Base-by-base conservation (phyloP, 1,140 invertebrate genomes). In the Manduca sexta region DNA sequence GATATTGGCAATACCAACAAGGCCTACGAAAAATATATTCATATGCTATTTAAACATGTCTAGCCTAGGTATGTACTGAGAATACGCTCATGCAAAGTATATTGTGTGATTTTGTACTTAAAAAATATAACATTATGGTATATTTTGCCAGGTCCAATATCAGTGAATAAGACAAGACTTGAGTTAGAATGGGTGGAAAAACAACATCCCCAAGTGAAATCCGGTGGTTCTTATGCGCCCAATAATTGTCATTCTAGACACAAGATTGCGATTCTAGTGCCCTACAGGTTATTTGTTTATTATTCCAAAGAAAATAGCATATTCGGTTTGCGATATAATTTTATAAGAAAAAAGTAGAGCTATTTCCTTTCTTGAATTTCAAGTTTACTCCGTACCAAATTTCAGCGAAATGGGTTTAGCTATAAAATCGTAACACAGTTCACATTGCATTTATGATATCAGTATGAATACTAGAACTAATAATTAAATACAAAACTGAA, bases 221-320 rank as follows among this genome's bases (percentile, higher is more conserved):
- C 86, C 8, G 96, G 95, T 7, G 95, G 96, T 8, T 87, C 88
- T 49, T 95, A 90, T 79, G 76, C 77, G n/a, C 95, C 95, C 0
- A 66, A 74, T 13, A 81, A 91, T 16, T 97, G 96, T 74, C 79
- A 74, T 16, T 84, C 94, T 1, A 88, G 90, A 33, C 88, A 94
- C 67, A 89, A 88, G 60, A 93, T 97, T 2, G 96, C 94, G 15
- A 91, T 98, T 43, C 89, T 97, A 31, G 90, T 98, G 48, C 95
- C 96, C 21, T 96, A 93, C 75, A 74, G 77, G 77, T 81, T 44
- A 43, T 40, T 15, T 49, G 38, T 17, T 38, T n/a, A 14, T n/a
- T n/a, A n/a, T n/a, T n/a, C n/a, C n/a, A n/a, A n/a, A n/a, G n/a
- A n/a, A n/a, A n/a, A n/a, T n/a, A n/a, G n/a, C n/a, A n/a, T n/a